These are phyloP conservation scores for Campaea margaritaria DNA, from an alignment of 2,888 invertebrate genomes.

Conservation along the genomic window DNA sequence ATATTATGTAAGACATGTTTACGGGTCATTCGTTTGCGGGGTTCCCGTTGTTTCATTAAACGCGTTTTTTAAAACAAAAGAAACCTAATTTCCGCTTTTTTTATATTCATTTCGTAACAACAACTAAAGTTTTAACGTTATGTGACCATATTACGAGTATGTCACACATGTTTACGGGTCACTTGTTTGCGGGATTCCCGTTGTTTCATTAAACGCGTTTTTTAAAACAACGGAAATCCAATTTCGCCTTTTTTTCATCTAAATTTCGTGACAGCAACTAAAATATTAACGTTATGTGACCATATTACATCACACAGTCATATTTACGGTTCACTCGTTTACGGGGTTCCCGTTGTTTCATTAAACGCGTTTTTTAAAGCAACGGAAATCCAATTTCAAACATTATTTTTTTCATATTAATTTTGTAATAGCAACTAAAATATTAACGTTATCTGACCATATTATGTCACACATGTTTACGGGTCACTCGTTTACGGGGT, in stretches of 20 bases:
- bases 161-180: too few relatives aligned
- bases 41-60: slow-evolving; percentile 20
- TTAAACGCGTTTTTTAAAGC: background rate
- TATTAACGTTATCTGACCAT: slow-evolving; percentile 16
- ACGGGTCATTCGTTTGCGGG: slow-evolving; percentile 17
- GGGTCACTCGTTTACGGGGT: slow-evolving; percentile 19
- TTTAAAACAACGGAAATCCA: background rate
- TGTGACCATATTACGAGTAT: too few relatives aligned
- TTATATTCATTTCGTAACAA: too few relatives aligned
- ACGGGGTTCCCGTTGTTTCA: too few relatives aligned
- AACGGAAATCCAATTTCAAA: background rate
- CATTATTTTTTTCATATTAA: background rate
- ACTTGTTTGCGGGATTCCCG: too few relatives aligned
- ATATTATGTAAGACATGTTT: slow-evolving; percentile 8
- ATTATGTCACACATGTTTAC: slow-evolving; percentile 9
- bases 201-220: background rate
- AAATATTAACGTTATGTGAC: too few relatives aligned
- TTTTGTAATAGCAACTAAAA: slow-evolving; percentile 11
- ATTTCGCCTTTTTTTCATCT: background rate
- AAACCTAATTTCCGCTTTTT: too few relatives aligned
- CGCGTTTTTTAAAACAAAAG: too few relatives aligned
- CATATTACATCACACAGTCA: too few relatives aligned
- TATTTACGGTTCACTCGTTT: too few relatives aligned
- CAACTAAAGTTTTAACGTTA: too few relatives aligned
- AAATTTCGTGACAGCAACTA: too few relatives aligned